A percentile compares a stretch with the other conserved stretches of the same genome.
Conservation (phyloP, 2,888 invertebrate genomes). For the Platyscelio sp. region DNA sequence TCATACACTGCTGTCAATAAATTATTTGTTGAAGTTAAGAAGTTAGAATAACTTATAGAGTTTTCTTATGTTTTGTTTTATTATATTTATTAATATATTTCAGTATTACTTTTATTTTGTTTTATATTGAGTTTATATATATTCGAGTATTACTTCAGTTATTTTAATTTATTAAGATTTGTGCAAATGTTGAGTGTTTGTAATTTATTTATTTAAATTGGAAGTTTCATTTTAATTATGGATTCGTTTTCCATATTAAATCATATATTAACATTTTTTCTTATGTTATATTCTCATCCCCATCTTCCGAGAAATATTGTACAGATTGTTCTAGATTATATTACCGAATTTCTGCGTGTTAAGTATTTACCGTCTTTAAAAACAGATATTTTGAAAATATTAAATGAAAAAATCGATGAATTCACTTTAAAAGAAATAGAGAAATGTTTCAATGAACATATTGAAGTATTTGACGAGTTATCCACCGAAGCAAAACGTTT, state of each 20-base stretch:
- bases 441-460: slow-evolving; percentile 14
- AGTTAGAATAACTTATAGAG: too few species aligned
- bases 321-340: not conserved
- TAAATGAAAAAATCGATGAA: not conserved
- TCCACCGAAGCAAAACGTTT: slow-evolving; percentile 14
- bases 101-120: too few species aligned
- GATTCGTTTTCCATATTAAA: not conserved
- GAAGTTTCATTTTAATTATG: not conserved
- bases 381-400: not conserved
- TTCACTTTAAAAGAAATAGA: not conserved
- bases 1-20: slow-evolving; percentile 19
- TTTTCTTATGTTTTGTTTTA: not conserved
- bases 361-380: slow-evolving; percentile 9
- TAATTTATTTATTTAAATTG: not conserved
- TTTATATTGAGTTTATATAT: too few species aligned
- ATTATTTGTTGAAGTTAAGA: slow-evolving; percentile 2
- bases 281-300: not conserved
- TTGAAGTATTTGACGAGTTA: not conserved
- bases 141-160: too few species aligned
- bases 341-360: too few species aligned
- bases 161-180: too few species aligned
- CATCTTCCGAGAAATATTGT: slow-evolving; percentile 14
- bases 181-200: too few species aligned
- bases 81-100: not conserved
- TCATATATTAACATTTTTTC: not conserved